Percentiles rank a stretch among this genome's conserved stretches.
phyloP scores from a whole-genome alignment of 30 jellyfish, hydroid and myxozoan species.

The Euphysa ruthae region DNA sequence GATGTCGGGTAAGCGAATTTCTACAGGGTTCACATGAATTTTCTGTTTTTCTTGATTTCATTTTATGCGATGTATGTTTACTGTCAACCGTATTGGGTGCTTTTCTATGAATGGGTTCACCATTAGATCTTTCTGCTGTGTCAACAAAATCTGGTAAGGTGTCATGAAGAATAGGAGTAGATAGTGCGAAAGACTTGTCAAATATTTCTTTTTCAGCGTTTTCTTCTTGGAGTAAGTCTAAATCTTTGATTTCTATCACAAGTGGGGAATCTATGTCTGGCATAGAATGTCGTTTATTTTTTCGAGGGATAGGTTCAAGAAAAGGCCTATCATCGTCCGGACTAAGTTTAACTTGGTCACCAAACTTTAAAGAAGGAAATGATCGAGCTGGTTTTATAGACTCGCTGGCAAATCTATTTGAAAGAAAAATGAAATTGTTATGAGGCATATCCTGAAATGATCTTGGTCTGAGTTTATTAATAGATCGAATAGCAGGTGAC shows the following conservation, averaged over 20 bases:
- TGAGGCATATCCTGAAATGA: constrained; percentile 34
- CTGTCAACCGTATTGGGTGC: too few species aligned
- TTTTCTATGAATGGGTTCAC: too few species aligned
- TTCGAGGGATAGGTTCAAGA: constrained; percentile 32
- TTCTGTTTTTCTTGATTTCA: too few species aligned
- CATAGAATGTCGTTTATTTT: not conserved
- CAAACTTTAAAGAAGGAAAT: constrained; percentile 21
- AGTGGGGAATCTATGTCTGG: not conserved
- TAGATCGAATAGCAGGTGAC: constrained; percentile 6
- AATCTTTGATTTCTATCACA: too few species aligned
- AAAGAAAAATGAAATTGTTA: not conserved
- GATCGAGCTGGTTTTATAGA: constrained; percentile 32
- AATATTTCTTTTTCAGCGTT: too few species aligned
- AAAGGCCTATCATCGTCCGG: constrained; percentile 41
- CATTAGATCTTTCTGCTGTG: too few species aligned
- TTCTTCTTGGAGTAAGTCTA: too few species aligned
- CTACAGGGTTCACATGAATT: not conserved
- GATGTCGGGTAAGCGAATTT: not conserved
- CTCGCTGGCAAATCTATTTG: not conserved
- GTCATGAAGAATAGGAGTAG: too few species aligned
- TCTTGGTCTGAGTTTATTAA: constrained; percentile 23
- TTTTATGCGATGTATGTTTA: too few species aligned
- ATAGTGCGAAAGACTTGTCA: too few species aligned
- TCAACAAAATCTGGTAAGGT: too few species aligned
- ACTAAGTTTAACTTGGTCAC: constrained; percentile 32